Conservation (phyloP, 1,140 invertebrate species). For the Adoxophyes honmai region DNA sequence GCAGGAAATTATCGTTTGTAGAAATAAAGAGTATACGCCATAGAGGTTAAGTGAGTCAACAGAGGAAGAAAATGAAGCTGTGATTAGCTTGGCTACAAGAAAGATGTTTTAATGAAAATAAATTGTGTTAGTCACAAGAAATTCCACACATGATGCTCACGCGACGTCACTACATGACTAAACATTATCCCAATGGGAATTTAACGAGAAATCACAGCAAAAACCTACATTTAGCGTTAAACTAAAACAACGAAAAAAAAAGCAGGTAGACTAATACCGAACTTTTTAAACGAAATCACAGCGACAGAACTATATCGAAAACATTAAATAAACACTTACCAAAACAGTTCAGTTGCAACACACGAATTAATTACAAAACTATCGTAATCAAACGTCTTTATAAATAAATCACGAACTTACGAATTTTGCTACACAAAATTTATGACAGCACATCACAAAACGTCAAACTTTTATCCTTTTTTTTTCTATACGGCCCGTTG, state of each 20-base stretch:
- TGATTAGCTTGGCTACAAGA: not conserved
- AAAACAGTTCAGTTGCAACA: slow-evolving; percentile 14
- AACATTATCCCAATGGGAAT: not conserved
- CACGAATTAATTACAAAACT: slow-evolving; percentile 12
- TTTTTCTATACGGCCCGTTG: slow-evolving; percentile 39
- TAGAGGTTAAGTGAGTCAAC: not conserved
- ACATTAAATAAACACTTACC: slow-evolving; percentile 8
- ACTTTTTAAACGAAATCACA: not conserved
- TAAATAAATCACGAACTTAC: slow-evolving; percentile 15
- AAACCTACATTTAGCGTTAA: not conserved
- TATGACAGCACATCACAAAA: slow-evolving; percentile 50
- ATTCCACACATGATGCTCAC: slow-evolving; percentile 8
- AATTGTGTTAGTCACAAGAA: slow-evolving; percentile 9
- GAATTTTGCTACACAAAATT: slow-evolving; percentile 39
- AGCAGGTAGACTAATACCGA: slow-evolving; percentile 4
- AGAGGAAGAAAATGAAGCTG: not conserved
- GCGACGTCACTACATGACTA: not conserved
- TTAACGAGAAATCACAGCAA: not conserved
- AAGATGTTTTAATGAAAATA: slow-evolving; percentile 8
- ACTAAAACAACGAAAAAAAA: slow-evolving; percentile 11
- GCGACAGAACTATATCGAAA: not conserved
- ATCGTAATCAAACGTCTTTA: not conserved
- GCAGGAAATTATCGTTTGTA: not conserved
- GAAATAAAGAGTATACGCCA: not conserved
- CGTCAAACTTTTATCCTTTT: slow-evolving; percentile 56